Evolutionary conservation across 2,797 vertebrate species (phyloP), one percentile per base, ranked within the genome.

Genomic region (Yasuhikotakia modesta): DNA sequence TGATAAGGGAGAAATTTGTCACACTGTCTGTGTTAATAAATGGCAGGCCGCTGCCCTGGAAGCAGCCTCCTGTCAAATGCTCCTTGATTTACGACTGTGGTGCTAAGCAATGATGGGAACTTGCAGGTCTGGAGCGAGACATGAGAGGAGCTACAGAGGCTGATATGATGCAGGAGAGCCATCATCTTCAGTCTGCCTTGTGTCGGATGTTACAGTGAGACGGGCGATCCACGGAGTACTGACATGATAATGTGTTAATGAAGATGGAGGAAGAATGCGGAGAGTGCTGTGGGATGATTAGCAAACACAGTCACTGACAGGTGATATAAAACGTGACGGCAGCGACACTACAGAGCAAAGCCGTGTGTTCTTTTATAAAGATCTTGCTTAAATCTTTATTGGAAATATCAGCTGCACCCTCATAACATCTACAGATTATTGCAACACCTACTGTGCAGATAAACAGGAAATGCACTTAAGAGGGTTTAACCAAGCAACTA

Each of bases 1-100:
- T 73, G 77, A 80, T 82, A 70, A 73, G 46, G 43, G 65, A 67
- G 78, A 82, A 65, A 84, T 85, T 79, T 71, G 80, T 84, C 75
- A 84, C 75, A 57, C 72, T 61, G 78, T 71, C 64, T 70, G 63
- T 55, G 52, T 73, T 83, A 82, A 82, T 80, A 81, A 82, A 80
- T 68, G 80, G 69, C 60, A 46, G 76, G 61, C 64, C 16, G 21
- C 57, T 76, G 71, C 76, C 68, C 78, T 80, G 60, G 30, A 79
- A 78, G 76, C 78, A 78, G 83, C 66, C n/a, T n/a, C 70, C 57
- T 24, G 74, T 73, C 70, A 70, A 24, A 45, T 65, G 70, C 46
- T 0, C 24, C 22, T 55, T 76, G 79, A 82, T 76, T 76, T 66
- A 82, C 24, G 73, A 55, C 19, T 58, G 12, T 11, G 39, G 5